A percentile compares a stretch with the other conserved stretches of the same genome.
These are phyloP conservation scores for Euschistus heros DNA, from an alignment of 1,140 invertebrate species.

Conservation along the genomic window DNA sequence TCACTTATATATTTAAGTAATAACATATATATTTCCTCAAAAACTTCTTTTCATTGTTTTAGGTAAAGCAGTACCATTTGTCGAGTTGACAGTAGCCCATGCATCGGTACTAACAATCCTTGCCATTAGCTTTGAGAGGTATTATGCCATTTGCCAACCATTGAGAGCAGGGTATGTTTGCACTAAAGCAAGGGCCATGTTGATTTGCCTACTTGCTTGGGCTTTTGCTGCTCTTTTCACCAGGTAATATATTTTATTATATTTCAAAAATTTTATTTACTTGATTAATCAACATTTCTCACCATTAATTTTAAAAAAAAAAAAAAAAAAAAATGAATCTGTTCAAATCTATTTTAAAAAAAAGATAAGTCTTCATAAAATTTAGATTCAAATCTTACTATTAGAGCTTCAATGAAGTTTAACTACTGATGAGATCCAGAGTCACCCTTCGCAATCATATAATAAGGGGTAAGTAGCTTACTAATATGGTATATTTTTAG, in stretches of 20 bases:
- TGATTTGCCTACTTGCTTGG: slow-evolving; percentile 78
- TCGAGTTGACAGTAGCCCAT: slow-evolving; percentile 85
- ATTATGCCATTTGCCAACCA: slow-evolving; percentile 89
- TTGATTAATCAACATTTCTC: background rate
- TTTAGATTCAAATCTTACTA: background rate
- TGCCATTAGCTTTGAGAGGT: slow-evolving; percentile 86
- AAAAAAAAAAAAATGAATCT: background rate
- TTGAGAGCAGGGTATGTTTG: slow-evolving; percentile 82
- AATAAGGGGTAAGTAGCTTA: background rate
- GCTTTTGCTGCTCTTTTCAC: slow-evolving; percentile 70
- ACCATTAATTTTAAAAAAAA: background rate
- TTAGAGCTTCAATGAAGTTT: background rate
- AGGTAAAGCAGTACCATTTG: slow-evolving; percentile 84
- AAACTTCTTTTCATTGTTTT: slow-evolving; percentile 25
- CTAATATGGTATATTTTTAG: background rate
- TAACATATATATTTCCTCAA: background rate
- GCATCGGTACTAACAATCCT: slow-evolving; percentile 87
- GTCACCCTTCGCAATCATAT: too few species aligned
- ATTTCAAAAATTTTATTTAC: background rate
- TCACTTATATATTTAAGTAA: too few species aligned
- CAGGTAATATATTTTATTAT: slow-evolving; percentile 45
- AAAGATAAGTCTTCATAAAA: background rate
- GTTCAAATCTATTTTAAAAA: background rate
- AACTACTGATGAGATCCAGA: background rate
- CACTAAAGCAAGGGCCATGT: slow-evolving; percentile 70